Evolutionary conservation across 1,140 invertebrate species (phyloP).

Genomic region (Cheumatopsyche charites): DNA sequence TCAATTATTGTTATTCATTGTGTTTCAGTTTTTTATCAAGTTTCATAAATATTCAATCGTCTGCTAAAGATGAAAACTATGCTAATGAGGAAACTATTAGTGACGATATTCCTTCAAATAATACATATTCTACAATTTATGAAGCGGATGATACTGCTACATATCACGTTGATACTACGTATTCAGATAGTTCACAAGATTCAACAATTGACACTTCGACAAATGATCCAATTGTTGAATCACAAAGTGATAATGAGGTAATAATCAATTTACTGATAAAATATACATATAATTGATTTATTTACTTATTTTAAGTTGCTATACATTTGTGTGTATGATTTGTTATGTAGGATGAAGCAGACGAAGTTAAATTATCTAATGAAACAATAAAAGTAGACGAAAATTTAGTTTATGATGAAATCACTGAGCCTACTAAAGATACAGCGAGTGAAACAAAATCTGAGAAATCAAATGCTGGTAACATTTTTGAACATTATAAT

Average conservation of each 20-base stretch:
- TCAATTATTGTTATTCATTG: not conserved
- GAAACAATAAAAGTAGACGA: slow-evolving; percentile 9
- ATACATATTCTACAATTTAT: slow-evolving; percentile 28
- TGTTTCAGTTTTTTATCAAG: slow-evolving; percentile 54
- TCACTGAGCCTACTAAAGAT: slow-evolving; percentile 49
- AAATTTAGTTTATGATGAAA: slow-evolving; percentile 2
- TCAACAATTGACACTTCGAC: not conserved
- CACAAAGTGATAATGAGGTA: not conserved
- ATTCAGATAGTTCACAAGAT: not conserved
- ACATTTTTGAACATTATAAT: too few relatives aligned
- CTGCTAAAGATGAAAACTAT: slow-evolving; percentile 61
- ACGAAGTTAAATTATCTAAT: slow-evolving; percentile 10
- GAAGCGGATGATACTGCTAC: slow-evolving; percentile 23
- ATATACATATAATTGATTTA: too few relatives aligned
- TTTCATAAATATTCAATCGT: slow-evolving; percentile 74
- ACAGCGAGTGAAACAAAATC: slow-evolving; percentile 48
- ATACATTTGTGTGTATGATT: not conserved
- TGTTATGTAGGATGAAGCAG: not conserved
- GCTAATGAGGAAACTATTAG: slow-evolving; percentile 37
- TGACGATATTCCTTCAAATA: slow-evolving; percentile 41
- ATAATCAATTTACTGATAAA: too few relatives aligned
- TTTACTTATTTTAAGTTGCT: too few relatives aligned
- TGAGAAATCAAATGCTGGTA: slow-evolving; percentile 29
- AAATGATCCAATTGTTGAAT: not conserved
- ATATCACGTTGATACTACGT: slow-evolving; percentile 7